Base-by-base conservation (phyloP, 2,113 vertebrate genomes). In the Heterocephalus glaber region DNA sequence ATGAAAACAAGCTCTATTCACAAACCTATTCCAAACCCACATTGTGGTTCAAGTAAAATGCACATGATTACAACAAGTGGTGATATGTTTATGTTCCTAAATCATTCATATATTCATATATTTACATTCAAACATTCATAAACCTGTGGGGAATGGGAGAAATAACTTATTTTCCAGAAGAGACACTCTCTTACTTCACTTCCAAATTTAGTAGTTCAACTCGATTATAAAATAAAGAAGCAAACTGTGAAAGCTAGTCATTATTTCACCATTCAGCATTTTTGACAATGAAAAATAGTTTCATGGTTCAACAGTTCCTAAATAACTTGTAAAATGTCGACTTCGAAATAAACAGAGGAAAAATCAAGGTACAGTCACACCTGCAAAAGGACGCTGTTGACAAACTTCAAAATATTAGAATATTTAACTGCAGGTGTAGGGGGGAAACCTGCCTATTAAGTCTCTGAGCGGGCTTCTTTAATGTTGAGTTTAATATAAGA, bases 1-100 rank as follows among this genome's bases (percentile, higher is more conserved):
- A 98, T 98, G 98, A 98, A 98, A 98, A 98, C 98, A 98, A 98
- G 96, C 97, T 98, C 98, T 97, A 98, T 98, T 99, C 98, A 98
- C 97, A 98, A 97, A 97, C 97, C 96, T 97, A 95, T 98, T 98
- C 97, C 96, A 98, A 98, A 98, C 97, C 98, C 96, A 98, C 98
- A 98, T 96, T 97, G 97, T 98, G 97, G 92, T 98, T 98, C 98
- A 97, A 98, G 96, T 96, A 96, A 98, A 98, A 98, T 97, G 96
- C 97, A 74, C 98, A 97, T 97, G 98, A 98, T 98, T 98, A 98
- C 97, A 98, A 97, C 94, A 94, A 98, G 97, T 79, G 22, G 97
- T 16, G 70, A 97, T 98, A 98, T 98, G 98, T 98, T 98, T 98
- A 98, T 98, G 98, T 94, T 86, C 91, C 96, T 97, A 97, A 98